Evolutionary conservation across 2,113 vertebrate species (phyloP).

Genomic region (Albula goreensis): DNA sequence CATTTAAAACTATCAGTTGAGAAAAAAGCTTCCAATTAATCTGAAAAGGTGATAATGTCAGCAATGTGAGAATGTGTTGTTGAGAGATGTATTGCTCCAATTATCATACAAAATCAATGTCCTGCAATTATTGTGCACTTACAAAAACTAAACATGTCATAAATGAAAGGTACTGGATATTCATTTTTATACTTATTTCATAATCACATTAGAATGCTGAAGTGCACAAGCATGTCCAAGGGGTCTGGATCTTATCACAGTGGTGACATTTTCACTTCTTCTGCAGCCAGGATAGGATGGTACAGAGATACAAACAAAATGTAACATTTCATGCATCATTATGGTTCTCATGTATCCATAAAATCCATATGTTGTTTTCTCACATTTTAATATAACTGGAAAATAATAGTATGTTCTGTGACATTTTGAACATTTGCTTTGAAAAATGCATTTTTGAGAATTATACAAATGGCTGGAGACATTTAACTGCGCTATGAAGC

Average conservation of each 20-base stretch:
- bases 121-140: background rate
- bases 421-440: background rate
- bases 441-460: slow-evolving; percentile 18
- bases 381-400: background rate
- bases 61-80: background rate
- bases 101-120: background rate
- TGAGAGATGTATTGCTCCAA: background rate
- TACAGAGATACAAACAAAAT: slow-evolving; percentile 6
- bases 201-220: background rate
- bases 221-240: too few relatives aligned
- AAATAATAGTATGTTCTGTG: background rate
- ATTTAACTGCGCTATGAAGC: slow-evolving; percentile 41
- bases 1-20: background rate
- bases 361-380: background rate
- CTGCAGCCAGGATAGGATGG: background rate
- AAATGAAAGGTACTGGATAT: background rate
- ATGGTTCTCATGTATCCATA: slow-evolving; percentile 17
- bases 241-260: too few relatives aligned
- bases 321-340: background rate
- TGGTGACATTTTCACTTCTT: background rate
- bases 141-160: background rate
- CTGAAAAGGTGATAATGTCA: background rate
- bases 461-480: slow-evolving; percentile 10
- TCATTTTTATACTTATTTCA: background rate
- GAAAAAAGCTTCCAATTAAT: background rate